Evolutionary conservation across 2,113 vertebrate genomes (phyloP).

Genomic region (Calypte anna): DNA sequence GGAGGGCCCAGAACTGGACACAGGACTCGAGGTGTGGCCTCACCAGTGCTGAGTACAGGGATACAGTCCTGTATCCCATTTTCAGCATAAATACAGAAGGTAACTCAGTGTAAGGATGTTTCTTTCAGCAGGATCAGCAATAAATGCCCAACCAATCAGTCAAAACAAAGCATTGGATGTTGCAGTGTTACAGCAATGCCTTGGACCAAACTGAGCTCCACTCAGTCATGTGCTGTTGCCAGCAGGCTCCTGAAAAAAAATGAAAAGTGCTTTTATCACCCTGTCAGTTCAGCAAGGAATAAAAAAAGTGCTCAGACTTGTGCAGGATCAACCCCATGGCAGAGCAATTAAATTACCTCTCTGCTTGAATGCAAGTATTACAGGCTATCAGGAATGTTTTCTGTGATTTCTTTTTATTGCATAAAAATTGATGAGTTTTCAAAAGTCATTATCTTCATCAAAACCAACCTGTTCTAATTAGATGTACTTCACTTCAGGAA

Average conservation of each 20-base stretch:
- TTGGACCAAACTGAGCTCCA: rapidly evolving
- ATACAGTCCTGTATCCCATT: neutral
- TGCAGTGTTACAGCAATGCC: neutral
- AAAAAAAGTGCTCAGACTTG: neutral
- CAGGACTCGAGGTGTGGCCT: too few species aligned
- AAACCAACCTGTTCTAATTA: slow-evolving; percentile 61
- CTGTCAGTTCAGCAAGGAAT: neutral
- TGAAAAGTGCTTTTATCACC: neutral
- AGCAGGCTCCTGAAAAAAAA: neutral
- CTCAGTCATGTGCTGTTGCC: rapidly evolving
- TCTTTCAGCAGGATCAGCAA: neutral
- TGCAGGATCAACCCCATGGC: neutral
- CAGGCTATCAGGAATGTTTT: neutral
- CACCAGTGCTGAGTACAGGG: too few species aligned
- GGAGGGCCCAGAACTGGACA: too few species aligned
- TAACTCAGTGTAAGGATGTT: neutral
- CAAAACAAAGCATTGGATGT: neutral
- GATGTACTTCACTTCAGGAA: neutral
- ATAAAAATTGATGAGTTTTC: slow-evolving; percentile 27
- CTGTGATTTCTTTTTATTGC: slow-evolving; percentile 21
- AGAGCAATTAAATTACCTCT: neutral
- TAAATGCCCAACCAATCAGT: neutral
- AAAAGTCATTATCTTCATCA: slow-evolving; percentile 27
- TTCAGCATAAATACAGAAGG: neutral
- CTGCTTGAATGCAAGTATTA: neutral